A percentile compares a stretch with the other conserved stretches of the same genome.
Conservation (phyloP, 2,888 invertebrate species). For the Microdon myrmicae region DNA sequence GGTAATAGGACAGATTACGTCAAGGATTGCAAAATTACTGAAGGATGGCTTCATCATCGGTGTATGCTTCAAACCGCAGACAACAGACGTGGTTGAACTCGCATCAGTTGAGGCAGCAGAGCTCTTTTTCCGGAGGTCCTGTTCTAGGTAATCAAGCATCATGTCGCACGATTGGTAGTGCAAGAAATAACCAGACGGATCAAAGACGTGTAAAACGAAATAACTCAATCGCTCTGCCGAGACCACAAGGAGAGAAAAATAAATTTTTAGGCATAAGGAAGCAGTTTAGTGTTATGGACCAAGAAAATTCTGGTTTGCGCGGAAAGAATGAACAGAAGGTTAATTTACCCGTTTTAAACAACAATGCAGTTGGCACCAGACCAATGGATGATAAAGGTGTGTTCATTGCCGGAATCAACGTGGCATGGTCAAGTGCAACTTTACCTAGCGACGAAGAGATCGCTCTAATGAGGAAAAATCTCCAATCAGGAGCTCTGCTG, state of each 20-base stretch:
- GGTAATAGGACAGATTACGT: slow-evolving; percentile 10
- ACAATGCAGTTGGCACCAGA: not conserved
- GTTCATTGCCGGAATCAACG: slow-evolving; percentile 9
- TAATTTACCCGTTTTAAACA: slow-evolving; percentile 6
- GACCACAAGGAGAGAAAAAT: slow-evolving; percentile 30
- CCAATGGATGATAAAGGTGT: slow-evolving; percentile 9
- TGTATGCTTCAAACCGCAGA: slow-evolving; percentile 20
- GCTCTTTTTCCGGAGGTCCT: slow-evolving; percentile 29
- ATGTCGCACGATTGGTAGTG: slow-evolving; percentile 19
- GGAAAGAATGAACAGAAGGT: slow-evolving; percentile 37
- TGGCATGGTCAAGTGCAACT: slow-evolving; percentile 25
- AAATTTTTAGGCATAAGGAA: slow-evolving; percentile 39
- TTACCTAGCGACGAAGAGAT: slow-evolving; percentile 10
- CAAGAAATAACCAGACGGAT: slow-evolving; percentile 15
- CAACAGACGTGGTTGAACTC: slow-evolving; percentile 46
- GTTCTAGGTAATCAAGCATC: slow-evolving; percentile 14
- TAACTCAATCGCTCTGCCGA: slow-evolving; percentile 28
- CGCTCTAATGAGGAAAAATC: slow-evolving; percentile 3
- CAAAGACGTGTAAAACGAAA: slow-evolving; percentile 22
- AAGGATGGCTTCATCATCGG: slow-evolving; percentile 37
- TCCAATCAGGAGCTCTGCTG: slow-evolving; percentile 14
- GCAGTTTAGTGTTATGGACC: slow-evolving; percentile 31
- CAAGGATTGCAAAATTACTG: slow-evolving; percentile 5
- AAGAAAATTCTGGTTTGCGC: slow-evolving; percentile 33
- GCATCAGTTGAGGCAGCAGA: slow-evolving; percentile 45